Evolutionary conservation across 2,113 vertebrate genomes (phyloP), one percentile per base, ranked within the genome.

Genomic region (Corvus moneduloides): DNA sequence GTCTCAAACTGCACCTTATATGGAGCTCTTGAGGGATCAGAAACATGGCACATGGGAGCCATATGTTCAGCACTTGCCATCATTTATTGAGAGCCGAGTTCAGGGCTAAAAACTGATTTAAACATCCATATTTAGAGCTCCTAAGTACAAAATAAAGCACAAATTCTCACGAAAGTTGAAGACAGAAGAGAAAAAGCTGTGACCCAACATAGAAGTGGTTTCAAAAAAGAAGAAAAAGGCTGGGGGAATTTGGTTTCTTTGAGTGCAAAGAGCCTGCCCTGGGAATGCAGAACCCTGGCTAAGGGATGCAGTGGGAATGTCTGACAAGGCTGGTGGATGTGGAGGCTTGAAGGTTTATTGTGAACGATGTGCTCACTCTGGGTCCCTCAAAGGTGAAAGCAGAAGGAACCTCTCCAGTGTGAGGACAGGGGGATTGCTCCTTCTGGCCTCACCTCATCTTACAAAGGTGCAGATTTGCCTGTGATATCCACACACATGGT

Each of bases 61-160:
- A 72, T 87, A 87, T 91, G 89, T 92, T 94, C 86, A 84, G 76
- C 3, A 3, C 84, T 90, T 90, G 63, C 79, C 85, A 80, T 90
- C 82, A 27, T 62, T 90, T 88, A 54, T 80, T 86, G 92, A 88
- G 92, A 85, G 43, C 46, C 22, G 77, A 93, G 74, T 66, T 90
- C 90, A 74, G 64, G 69, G 74, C 74, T 87, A 54, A 89, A 90
- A 90, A 91, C 58, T 59, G 86, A 80, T 74, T 73, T 62, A 59
- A 96, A 67, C 88, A 72, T 63, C 90, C 90, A 86, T 81, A 81
- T 88, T 93, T 94, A 90, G 85, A 90, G 61, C 23, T 93, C 56
- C 77, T 66, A 63, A 74, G 68, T 52, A 77, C 32, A 83, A 95
- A 95, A 87, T 51, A 85, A 94, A 49, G 67, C 72, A 77, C 27